Evolutionary conservation across 2,888 invertebrate species (phyloP).

Genomic region (Diarsia rubi): DNA sequence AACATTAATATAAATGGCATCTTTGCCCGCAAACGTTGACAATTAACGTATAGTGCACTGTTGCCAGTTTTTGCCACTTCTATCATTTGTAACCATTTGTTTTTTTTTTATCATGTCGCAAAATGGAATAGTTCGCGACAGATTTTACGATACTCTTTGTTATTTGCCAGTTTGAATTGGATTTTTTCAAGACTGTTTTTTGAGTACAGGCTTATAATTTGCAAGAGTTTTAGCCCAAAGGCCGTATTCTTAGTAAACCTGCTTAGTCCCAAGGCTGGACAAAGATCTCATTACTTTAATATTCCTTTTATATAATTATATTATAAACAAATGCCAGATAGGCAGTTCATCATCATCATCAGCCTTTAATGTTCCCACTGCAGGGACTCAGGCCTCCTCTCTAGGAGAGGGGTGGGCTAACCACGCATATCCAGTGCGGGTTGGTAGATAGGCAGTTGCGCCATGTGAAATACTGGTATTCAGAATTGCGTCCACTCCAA

Average conservation of each 20-base stretch:
- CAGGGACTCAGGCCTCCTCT: too few species aligned
- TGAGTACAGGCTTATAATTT: not conserved
- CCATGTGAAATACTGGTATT: too few species aligned
- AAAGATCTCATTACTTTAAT: not conserved
- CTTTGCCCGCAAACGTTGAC: conserved; percentile 30
- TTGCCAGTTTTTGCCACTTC: conserved; percentile 41
- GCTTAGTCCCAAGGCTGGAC: not conserved
- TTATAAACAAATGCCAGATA: too few species aligned
- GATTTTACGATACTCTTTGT: conserved; percentile 33
- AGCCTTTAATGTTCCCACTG: too few species aligned
- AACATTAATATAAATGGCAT: conserved; percentile 44
- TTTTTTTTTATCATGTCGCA: too few species aligned
- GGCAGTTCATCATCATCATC: too few species aligned
- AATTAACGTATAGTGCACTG: conserved; percentile 33
- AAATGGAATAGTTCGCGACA: conserved; percentile 41
- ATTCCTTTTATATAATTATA: too few species aligned
- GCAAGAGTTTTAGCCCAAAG: not conserved
- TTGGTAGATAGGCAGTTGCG: too few species aligned
- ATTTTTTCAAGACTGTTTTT: not conserved
- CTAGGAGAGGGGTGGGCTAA: too few species aligned
- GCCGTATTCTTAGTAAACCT: not conserved
- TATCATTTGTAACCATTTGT: conserved; percentile 53
- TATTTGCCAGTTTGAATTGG: not conserved
- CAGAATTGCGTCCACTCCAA: too few species aligned
- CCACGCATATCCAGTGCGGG: too few species aligned